Evolutionary conservation across 2,113 vertebrate genomes (phyloP), one percentile per base, ranked within the genome.

Genomic region (Falco punctatus): DNA sequence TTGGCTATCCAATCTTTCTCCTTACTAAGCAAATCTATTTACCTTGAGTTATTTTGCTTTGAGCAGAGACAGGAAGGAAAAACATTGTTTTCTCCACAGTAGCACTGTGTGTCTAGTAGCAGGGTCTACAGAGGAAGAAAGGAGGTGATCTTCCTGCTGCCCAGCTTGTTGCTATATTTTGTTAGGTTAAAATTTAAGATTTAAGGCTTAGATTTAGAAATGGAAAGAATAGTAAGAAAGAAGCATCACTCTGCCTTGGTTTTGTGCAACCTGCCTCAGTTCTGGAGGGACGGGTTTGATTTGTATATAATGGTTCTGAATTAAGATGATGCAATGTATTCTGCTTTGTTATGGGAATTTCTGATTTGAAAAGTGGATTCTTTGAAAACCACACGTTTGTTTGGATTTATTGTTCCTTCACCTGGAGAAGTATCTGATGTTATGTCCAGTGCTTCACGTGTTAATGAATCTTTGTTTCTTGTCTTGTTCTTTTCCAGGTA

Each of bases 401-500:
- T 58, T 74, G 72, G 23, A 4, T 64, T 90, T 70, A 15, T 52
- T 79, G 22, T 44, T 81, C 48, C 21, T 80, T 62, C 20, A 11
- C 44, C 23, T 78, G 59, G 24, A 61, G 71, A 21, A 88, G 40
- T 33, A 19, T 10, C 40, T 62, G 44, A 10, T 81, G 23, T 30
- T 23, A 24, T 54, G 23, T 70, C 55, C 32, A 32, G 20, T 78
- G 67, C 30, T 58, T 61, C 40, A 5, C 20, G 1, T n/a, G 18
- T 19, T 35, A 15, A n/a, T n/a, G 38, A 80, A 10, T 48, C 21
- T 67, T 22, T 67, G 28, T 64, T 49, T 77, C 24, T 35, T 67
- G 8, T 18, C 38, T 22, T n/a, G 49, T 7, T 33, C 40, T 93
- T 19, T 27, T 73, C 2, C 97, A 99, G 99, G 99, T 99, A 38